phyloP scores from a whole-genome alignment of 2,888 invertebrate species.

The Tenthredo amoena region DNA sequence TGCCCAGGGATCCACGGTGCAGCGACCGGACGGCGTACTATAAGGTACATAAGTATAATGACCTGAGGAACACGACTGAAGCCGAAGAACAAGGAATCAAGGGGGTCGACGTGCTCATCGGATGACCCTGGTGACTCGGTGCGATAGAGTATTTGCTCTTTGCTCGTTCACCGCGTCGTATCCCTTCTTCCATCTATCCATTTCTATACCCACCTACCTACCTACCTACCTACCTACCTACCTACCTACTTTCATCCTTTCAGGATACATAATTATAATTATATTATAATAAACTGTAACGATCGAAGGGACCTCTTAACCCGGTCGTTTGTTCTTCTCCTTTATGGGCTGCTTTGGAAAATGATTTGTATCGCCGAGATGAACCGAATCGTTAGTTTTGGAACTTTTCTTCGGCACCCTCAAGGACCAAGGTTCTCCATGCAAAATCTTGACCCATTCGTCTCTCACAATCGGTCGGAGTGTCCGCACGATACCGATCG shows the following conservation, averaged over 20 bases:
- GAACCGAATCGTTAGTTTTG: neutral
- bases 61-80: constrained; percentile 37
- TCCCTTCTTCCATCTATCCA: constrained; percentile 34
- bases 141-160: constrained; percentile 45
- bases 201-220: constrained; percentile 20
- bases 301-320: constrained; percentile 60
- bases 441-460: constrained; percentile 59
- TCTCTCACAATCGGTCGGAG: constrained; percentile 16
- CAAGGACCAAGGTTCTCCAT: constrained; percentile 60
- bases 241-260: constrained; percentile 64
- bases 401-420: neutral
- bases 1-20: neutral
- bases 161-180: constrained; percentile 28
- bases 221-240: neutral
- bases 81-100: constrained; percentile 3
- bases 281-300: constrained; percentile 78
- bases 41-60: constrained; percentile 20
- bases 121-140: constrained; percentile 49
- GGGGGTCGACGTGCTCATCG: constrained; percentile 43
- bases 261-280: constrained; percentile 74
- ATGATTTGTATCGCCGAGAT: neutral
- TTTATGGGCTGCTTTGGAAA: constrained; percentile 2
- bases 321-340: constrained; percentile 6
- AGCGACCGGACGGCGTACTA: neutral
- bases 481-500: constrained; percentile 22